Evolutionary conservation across 2,797 vertebrate genomes (phyloP).

Genomic region (Danio kyathit): DNA sequence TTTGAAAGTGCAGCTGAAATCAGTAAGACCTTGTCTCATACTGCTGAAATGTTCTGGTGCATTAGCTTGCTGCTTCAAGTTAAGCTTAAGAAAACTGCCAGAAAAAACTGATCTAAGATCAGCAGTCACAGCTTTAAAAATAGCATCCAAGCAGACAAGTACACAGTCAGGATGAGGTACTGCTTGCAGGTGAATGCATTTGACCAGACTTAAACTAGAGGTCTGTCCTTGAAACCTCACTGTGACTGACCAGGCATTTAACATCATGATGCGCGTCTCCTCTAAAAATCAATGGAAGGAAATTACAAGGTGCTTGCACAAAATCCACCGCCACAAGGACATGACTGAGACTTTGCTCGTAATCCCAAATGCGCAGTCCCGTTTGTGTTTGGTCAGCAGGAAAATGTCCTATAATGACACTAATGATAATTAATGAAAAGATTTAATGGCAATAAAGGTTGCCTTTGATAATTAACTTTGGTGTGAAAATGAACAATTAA

Average conservation of each 20-base stretch:
- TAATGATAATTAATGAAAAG: slow-evolving; percentile 53
- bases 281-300: slow-evolving; percentile 48
- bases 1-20: not conserved
- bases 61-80: not conserved
- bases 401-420: slow-evolving; percentile 40
- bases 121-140: not conserved
- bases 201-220: slow-evolving; percentile 22
- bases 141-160: not conserved
- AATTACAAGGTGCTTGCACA: slow-evolving; percentile 32
- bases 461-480: slow-evolving; percentile 51
- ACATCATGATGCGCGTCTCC: slow-evolving; percentile 35
- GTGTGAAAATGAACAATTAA: slow-evolving; percentile 52
- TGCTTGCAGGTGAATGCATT: not conserved
- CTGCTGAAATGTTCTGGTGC: not conserved
- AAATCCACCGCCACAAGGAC: slow-evolving; percentile 29
- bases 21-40: not conserved
- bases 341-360: not conserved
- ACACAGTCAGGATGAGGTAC: not conserved
- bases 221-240: slow-evolving; percentile 11
- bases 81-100: not conserved
- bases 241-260: slow-evolving; percentile 34
- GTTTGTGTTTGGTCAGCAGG: slow-evolving; percentile 40
- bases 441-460: slow-evolving; percentile 42
- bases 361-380: not conserved
- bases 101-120: not conserved